Conservation (phyloP, 2,888 invertebrate genomes). For the Caenorhabditis wallacei region DNA sequence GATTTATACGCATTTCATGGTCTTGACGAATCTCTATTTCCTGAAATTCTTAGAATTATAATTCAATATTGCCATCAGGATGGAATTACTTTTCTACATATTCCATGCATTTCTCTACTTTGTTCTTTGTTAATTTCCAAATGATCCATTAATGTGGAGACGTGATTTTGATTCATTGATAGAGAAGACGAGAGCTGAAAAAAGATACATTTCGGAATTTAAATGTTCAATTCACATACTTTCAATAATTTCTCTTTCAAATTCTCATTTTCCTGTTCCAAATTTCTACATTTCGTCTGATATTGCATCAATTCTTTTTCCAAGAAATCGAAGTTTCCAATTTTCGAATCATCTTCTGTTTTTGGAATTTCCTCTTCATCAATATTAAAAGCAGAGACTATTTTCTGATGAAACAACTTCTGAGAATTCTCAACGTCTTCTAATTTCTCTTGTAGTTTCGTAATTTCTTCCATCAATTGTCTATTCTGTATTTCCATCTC, state of each 20-base stretch:
- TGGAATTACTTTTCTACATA: conserved; percentile 37
- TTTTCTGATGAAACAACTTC: conserved; percentile 43
- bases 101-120: conserved; percentile 60
- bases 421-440: conserved; percentile 36
- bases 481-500: conserved; percentile 57
- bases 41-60: conserved; percentile 13
- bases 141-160: conserved; percentile 61
- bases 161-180: conserved; percentile 58
- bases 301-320: conserved; percentile 29
- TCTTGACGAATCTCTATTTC: conserved; percentile 65
- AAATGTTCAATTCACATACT: neutral
- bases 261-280: conserved; percentile 47
- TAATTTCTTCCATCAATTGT: conserved; percentile 38
- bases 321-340: conserved; percentile 16
- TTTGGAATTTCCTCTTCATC: conserved; percentile 15
- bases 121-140: conserved; percentile 58
- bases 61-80: neutral
- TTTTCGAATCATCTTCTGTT: neutral
- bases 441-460: conserved; percentile 41
- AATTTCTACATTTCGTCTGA: conserved; percentile 21
- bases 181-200: conserved; percentile 47
- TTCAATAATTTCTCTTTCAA: conserved; percentile 39
- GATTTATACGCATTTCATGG: conserved; percentile 56
- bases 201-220: neutral
- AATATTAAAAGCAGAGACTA: conserved; percentile 22